phyloP scores from a whole-genome alignment of 2,797 vertebrate genomes.

The Pseudopleuronectes americanus region DNA sequence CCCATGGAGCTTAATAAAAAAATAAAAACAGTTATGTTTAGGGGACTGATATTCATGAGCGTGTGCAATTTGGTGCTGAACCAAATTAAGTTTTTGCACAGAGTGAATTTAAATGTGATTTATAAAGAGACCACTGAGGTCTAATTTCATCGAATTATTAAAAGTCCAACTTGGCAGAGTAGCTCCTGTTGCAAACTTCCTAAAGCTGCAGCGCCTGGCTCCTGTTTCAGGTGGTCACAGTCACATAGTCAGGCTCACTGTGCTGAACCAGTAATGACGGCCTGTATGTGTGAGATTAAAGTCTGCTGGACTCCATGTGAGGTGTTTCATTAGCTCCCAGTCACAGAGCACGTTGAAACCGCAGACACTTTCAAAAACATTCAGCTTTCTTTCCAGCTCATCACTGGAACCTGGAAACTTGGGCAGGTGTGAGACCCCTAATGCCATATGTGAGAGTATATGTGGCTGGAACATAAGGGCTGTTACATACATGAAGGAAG shows the following conservation, averaged over 20 bases:
- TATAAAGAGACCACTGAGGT: too few species aligned
- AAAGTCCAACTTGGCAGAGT: too few species aligned
- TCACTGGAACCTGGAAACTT: slow-evolving; percentile 12
- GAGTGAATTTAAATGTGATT: too few species aligned
- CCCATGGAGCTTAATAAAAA: too few species aligned
- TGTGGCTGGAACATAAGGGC: slow-evolving; percentile 8
- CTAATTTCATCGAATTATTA: too few species aligned
- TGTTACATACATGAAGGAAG: slow-evolving; percentile 36
- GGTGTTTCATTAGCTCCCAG: slow-evolving; percentile 59
- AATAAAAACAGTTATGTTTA: too few species aligned
- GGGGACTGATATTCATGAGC: too few species aligned
- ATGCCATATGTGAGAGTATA: slow-evolving; percentile 14
- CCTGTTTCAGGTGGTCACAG: background rate
- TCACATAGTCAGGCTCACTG: slow-evolving; percentile 6
- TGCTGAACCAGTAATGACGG: background rate
- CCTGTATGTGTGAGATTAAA: slow-evolving; percentile 43
- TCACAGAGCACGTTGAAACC: slow-evolving; percentile 9
- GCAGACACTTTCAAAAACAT: background rate
- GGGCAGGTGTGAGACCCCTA: background rate
- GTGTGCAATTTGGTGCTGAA: too few species aligned
- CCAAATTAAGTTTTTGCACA: too few species aligned
- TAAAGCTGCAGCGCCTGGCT: background rate
- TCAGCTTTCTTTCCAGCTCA: slow-evolving; percentile 2
- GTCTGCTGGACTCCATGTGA: slow-evolving; percentile 36
- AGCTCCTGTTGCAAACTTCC: background rate